phyloP scores from a whole-genome alignment of 1,140 invertebrate species.

The Drosophila malerkotliana region DNA sequence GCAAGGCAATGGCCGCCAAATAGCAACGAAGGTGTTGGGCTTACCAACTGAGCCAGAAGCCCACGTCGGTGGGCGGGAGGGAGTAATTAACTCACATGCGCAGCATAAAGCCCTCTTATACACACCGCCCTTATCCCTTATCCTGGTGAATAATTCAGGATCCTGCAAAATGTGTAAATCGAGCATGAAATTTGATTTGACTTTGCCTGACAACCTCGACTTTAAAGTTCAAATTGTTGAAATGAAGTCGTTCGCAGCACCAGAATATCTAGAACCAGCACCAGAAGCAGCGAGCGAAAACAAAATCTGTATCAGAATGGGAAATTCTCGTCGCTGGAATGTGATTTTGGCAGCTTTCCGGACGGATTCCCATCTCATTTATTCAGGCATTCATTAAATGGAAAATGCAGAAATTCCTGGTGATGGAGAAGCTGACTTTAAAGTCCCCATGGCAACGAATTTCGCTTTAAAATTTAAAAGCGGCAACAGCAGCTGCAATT shows the following conservation, averaged over 20 bases:
- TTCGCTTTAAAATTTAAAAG: neutral
- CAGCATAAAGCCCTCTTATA: constrained; percentile 13
- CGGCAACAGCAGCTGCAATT: too few species aligned
- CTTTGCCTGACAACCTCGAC: constrained; percentile 23
- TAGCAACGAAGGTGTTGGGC: constrained; percentile 31
- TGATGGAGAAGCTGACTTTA: neutral
- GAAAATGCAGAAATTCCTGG: neutral
- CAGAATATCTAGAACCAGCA: neutral
- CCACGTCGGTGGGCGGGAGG: neutral
- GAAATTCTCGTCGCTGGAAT: constrained; percentile 24
- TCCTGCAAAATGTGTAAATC: constrained; percentile 49
- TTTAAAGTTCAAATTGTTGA: constrained; percentile 43
- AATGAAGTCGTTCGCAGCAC: constrained; percentile 7
- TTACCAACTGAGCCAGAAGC: constrained; percentile 22
- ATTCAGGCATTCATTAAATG: constrained; percentile 23
- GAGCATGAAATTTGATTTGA: constrained; percentile 60
- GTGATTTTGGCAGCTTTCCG: constrained; percentile 28
- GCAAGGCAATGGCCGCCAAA: constrained; percentile 25
- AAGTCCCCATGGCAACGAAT: neutral
- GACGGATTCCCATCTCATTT: constrained; percentile 19
- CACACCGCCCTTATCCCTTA: constrained; percentile 11
- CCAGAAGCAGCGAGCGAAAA: constrained; percentile 1
- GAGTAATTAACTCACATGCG: constrained; percentile 52
- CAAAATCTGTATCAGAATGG: neutral
- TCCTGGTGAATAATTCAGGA: constrained; percentile 53